Evolutionary conservation across 1,140 invertebrate species (phyloP).

Genomic region (Aphaenogaster rudis): DNA sequence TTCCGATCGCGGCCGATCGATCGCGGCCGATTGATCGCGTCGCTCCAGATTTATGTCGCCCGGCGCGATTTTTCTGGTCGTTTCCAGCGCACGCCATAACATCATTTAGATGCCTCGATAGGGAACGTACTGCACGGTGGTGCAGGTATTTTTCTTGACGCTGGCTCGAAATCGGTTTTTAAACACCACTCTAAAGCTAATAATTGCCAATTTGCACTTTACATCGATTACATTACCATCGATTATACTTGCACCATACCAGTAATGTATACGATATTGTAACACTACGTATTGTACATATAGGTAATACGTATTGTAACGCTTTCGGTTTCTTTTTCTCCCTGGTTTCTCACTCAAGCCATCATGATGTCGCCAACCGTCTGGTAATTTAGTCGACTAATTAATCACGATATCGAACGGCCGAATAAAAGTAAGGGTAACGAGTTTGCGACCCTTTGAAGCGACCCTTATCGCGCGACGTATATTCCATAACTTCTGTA

Average conservation of each 20-base stretch:
- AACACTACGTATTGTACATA: neutral
- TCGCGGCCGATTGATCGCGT: conserved; percentile 35
- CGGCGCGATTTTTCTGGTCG: conserved; percentile 32
- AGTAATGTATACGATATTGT: too few species aligned
- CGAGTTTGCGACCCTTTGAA: neutral
- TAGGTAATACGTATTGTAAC: neutral
- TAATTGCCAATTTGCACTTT: conserved; percentile 21
- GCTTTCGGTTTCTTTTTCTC: neutral
- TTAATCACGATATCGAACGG: neutral
- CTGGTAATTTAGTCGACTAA: neutral
- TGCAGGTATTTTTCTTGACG: neutral
- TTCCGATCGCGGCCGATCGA: neutral
- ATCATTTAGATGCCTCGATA: conserved; percentile 46
- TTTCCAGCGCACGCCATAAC: neutral
- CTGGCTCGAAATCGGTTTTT: neutral
- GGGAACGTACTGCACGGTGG: neutral
- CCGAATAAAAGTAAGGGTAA: neutral
- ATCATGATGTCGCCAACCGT: neutral
- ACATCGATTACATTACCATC: neutral
- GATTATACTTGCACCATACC: neutral
- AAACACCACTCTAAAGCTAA: neutral
- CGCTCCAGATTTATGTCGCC: conserved; percentile 21
- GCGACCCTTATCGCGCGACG: neutral
- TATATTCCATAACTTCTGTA: conserved; percentile 7
- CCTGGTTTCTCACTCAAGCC: neutral